Conservation (phyloP, 1,140 invertebrate genomes). For the Akabosia matsudoensis region DNA sequence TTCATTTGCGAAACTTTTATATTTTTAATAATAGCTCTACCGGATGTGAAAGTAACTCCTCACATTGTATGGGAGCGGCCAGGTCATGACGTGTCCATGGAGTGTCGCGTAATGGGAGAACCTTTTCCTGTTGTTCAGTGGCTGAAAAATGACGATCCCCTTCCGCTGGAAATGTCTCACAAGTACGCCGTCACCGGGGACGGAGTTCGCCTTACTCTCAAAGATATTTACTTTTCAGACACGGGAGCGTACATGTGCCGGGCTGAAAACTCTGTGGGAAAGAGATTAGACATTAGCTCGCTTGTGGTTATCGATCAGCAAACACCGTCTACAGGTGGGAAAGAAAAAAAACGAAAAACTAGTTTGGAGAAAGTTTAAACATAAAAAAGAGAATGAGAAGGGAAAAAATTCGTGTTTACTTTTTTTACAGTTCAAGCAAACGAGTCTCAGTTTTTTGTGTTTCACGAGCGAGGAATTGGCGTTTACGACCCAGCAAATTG, state of each 20-base stretch:
- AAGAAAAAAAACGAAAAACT: background rate
- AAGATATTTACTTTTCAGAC: slow-evolving; percentile 66
- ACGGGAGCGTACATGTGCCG: slow-evolving; percentile 57
- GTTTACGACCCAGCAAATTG: slow-evolving; percentile 72
- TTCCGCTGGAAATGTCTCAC: slow-evolving; percentile 56
- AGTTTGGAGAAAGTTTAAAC: background rate
- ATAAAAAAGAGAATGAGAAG: background rate
- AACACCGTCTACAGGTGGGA: slow-evolving; percentile 53
- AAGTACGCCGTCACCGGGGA: slow-evolving; percentile 69
- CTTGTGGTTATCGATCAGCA: slow-evolving; percentile 69
- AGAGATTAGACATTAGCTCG: slow-evolving; percentile 67
- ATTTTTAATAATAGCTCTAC: slow-evolving; percentile 59
- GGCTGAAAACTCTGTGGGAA: slow-evolving; percentile 65
- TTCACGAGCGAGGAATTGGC: slow-evolving; percentile 71
- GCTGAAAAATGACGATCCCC: slow-evolving; percentile 67
- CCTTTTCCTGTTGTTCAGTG: slow-evolving; percentile 56
- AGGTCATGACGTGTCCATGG: slow-evolving; percentile 64
- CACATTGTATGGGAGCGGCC: slow-evolving; percentile 65
- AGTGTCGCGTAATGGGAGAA: slow-evolving; percentile 67
- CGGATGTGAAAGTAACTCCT: slow-evolving; percentile 66
- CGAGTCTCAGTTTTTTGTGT: slow-evolving; percentile 68
- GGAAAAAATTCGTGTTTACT: slow-evolving; percentile 20
- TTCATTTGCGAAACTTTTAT: too few species aligned
- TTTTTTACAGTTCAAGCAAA: slow-evolving; percentile 57
- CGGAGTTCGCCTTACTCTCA: slow-evolving; percentile 65